These are phyloP conservation scores for Phylloscopus collybita DNA, from an alignment of 2,797 vertebrate genomes.

Conservation along the genomic window DNA sequence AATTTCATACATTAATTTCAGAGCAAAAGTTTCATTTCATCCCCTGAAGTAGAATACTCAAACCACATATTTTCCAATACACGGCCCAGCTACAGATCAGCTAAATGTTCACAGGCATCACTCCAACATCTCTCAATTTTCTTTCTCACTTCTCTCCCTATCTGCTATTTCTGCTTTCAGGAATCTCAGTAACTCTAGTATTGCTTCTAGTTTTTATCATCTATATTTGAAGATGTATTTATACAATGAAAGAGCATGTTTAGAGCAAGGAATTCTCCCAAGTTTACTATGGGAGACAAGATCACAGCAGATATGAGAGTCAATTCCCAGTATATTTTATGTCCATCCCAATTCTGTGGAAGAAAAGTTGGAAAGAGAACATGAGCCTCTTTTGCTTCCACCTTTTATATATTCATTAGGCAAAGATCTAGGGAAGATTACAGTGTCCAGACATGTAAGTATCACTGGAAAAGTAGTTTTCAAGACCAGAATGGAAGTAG, in stretches of 20 bases:
- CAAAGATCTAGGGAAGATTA: not conserved
- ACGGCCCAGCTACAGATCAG: not conserved
- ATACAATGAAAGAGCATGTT: not conserved
- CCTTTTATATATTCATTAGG: not conserved
- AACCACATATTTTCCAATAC: not conserved
- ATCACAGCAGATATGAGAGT: not conserved
- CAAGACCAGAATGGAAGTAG: not conserved
- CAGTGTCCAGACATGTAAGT: not conserved
- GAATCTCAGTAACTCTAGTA: not conserved
- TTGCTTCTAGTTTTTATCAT: slow-evolving; percentile 1
- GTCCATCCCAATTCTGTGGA: not conserved
- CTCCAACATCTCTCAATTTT: not conserved
- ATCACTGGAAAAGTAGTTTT: not conserved
- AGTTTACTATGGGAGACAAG: not conserved
- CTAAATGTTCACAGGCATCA: slow-evolving; percentile 14
- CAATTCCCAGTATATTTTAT: not conserved
- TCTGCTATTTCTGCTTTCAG: slow-evolving; percentile 23
- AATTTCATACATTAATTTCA: slow-evolving; percentile 5
- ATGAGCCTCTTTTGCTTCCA: not conserved
- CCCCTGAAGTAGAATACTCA: not conserved
- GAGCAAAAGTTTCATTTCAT: slow-evolving; percentile 24
- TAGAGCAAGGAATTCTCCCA: not conserved
- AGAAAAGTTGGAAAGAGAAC: not conserved
- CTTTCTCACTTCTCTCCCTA: slow-evolving; percentile 16
- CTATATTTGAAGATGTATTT: not conserved